Base-by-base conservation (phyloP, 1,140 invertebrate genomes). In the Diorhabda sublineata region DNA sequence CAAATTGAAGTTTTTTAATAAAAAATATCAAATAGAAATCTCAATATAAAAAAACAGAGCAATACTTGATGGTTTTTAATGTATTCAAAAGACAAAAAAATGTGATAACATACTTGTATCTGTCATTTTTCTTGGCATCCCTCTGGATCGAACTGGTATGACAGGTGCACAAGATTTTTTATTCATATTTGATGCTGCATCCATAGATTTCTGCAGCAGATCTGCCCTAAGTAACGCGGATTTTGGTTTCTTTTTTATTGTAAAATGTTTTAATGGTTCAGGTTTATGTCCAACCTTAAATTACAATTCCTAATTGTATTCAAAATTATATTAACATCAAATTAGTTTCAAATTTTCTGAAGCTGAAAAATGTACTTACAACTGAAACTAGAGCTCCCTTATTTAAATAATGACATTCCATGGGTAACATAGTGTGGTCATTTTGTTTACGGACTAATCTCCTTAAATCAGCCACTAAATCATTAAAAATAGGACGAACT, bases 341-440 rank as follows among this genome's bases (percentile, higher is more conserved):
- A 26, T 26, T 26, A 26, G 26, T 26, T 26, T 26, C 26, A 26
- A 26, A 26, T 26, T 26, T 26, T 26, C 26, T 26, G 26, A 26
- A 26, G 26, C 26, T 26, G 26, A 45, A 11, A 45, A 67, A 65
- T 58, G 68, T 69, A 73, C 91, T 90, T 78, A 94, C 92, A 64
- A 96, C 90, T 74, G 93, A 93, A 57, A 89, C 87, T 74, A 98
- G 85, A 52, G 96, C 95, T 82, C 91, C 91, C 84, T 96, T 96
- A 83, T 98, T 98, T 58, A 98, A 86, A 85, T 97, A 98, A 80
- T 96, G 92, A 85, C 96, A 98, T 83, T 98, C 97, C 76, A 98
- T 85, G 3, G 96, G 96, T 75, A 98, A 83, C 86, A 98, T 92
- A 71, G 89, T 89, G 47, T 91, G 85, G 79, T 96, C 94, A 74